These are phyloP conservation scores for Emydoidea blandingii DNA, from an alignment of 2,797 vertebrate species.

Conservation along the genomic window DNA sequence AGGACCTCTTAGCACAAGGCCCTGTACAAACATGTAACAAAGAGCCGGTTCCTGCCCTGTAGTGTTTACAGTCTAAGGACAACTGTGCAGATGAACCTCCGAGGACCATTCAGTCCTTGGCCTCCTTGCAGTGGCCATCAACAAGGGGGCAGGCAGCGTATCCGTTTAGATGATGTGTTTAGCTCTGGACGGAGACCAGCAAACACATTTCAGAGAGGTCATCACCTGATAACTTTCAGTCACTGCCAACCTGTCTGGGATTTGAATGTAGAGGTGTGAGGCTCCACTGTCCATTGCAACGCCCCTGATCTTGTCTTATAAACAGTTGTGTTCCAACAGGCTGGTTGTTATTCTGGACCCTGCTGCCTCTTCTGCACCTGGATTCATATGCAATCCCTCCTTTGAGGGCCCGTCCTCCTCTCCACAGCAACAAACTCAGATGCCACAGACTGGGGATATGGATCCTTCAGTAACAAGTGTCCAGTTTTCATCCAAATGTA, in stretches of 20 bases:
- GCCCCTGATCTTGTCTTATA: background rate
- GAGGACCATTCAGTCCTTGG: too few species aligned
- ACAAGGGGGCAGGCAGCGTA: background rate
- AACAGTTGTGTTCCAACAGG: background rate
- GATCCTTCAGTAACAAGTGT: conserved; percentile 31
- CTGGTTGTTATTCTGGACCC: conserved; percentile 32
- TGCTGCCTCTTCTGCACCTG: background rate
- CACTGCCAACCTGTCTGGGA: background rate
- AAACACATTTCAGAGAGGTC: fast-evolving
- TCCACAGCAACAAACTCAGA: conserved; percentile 66
- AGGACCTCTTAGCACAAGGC: too few species aligned
- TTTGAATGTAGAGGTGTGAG: background rate
- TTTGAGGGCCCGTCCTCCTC: conserved; percentile 25
- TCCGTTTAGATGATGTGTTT: background rate
- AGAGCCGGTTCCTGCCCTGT: too few species aligned
- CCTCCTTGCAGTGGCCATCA: too few species aligned
- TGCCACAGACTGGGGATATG: conserved; percentile 65
- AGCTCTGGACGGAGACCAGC: background rate
- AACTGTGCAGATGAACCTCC: too few species aligned
- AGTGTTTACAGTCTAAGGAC: too few species aligned
- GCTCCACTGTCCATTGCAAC: background rate
- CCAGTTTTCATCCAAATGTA: conserved; percentile 53
- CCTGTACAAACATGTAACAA: too few species aligned
- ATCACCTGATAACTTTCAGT: fast-evolving
- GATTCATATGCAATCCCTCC: conserved; percentile 53